Evolutionary conservation across 2,888 invertebrate species (phyloP).

Genomic region (Andrena hattorfiana): DNA sequence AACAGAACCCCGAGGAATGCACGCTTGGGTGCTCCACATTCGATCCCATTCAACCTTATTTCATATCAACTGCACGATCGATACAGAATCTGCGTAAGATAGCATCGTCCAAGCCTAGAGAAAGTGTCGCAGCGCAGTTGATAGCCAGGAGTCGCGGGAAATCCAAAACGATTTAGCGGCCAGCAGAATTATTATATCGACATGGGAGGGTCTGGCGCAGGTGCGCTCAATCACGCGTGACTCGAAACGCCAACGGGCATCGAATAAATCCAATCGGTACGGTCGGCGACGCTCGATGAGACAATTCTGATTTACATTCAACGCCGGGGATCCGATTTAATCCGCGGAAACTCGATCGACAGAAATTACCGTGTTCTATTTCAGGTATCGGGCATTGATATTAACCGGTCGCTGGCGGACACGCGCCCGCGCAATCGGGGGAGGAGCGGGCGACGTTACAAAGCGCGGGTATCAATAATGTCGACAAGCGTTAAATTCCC

Average conservation of each 20-base stretch:
- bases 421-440: not conserved
- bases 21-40: no score
- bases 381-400: constrained; percentile 16
- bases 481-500: constrained; percentile 33
- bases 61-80: no score
- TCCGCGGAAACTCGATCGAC: constrained; percentile 36
- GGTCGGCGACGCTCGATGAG: constrained; percentile 16
- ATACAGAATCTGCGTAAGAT: no score
- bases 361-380: constrained; percentile 12
- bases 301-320: constrained; percentile 42
- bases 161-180: no score
- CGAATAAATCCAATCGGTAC: constrained; percentile 12
- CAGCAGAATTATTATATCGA: no score
- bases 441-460: constrained; percentile 20
- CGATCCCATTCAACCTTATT: no score
- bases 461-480: constrained; percentile 39
- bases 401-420: not conserved
- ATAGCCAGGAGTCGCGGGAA: no score
- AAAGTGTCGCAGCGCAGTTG: no score
- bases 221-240: constrained; percentile 10
- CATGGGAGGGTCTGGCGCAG: not conserved
- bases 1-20: no score
- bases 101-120: no score
- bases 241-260: constrained; percentile 1
- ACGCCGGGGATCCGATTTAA: constrained; percentile 31